A percentile compares a stretch with the other conserved stretches of the same genome.
These are phyloP conservation scores for Nothura maculosa DNA, from an alignment of 2,797 vertebrate species.

Conservation along the genomic window DNA sequence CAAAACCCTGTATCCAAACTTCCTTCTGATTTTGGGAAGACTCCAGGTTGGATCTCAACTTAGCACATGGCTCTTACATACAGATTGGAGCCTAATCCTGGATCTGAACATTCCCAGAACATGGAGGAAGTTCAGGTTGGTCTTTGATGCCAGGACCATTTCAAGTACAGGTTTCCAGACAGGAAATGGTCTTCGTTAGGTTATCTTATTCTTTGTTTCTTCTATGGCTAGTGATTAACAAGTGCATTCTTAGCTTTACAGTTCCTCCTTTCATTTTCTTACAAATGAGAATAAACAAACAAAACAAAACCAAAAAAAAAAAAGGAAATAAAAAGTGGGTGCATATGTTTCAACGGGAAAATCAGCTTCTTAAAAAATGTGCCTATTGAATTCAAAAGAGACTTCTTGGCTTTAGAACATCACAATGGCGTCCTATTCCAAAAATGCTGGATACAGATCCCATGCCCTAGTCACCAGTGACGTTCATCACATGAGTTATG, in stretches of 20 bases:
- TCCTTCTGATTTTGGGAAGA: constrained; percentile 64
- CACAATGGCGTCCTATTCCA: not conserved
- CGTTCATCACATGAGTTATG: rapidly evolving
- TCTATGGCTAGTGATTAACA: not conserved
- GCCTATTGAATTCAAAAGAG: not conserved
- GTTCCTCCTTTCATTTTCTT: not conserved
- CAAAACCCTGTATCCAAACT: constrained; percentile 52
- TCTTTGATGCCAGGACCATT: not conserved
- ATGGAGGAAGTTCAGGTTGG: not conserved
- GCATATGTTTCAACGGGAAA: not conserved
- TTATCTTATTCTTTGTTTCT: not conserved
- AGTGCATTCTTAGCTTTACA: not conserved
- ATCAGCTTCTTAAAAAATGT: not conserved
- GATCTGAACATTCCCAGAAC: constrained; percentile 28
- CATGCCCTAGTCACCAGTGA: rapidly evolving
- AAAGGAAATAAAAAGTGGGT: not conserved
- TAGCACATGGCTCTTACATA: constrained; percentile 11
- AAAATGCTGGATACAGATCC: not conserved
- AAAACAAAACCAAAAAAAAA: no score
- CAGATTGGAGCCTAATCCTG: not conserved
- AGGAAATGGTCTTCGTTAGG: not conserved
- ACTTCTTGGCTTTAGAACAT: not conserved
- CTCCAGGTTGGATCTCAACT: constrained; percentile 52
- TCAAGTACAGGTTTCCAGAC: not conserved
- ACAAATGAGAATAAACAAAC: not conserved